Conservation (phyloP, 92 coral and sea anemone species). For the Muricea muricata region DNA sequence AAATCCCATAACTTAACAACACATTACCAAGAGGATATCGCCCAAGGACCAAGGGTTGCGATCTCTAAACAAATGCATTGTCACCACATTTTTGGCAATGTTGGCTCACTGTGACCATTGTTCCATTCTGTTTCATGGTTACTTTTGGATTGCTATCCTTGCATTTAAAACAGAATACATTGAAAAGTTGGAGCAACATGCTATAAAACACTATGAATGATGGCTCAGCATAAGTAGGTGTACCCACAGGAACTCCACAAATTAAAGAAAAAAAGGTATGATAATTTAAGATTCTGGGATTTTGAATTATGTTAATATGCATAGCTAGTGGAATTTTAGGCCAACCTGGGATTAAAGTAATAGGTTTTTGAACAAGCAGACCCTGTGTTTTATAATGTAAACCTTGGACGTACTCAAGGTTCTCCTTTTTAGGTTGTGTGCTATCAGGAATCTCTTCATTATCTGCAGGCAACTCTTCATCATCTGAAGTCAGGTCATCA, state of each 20-base stretch:
- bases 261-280: background rate
- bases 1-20: too few relatives aligned
- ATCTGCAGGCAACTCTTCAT: background rate
- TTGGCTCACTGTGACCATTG: conserved; percentile 65
- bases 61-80: too few relatives aligned
- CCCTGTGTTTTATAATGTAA: too few relatives aligned
- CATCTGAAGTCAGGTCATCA: background rate
- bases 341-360: too few relatives aligned
- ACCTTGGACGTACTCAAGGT: background rate
- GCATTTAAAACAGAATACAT: conserved; percentile 66
- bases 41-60: background rate
- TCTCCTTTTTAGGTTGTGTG: background rate
- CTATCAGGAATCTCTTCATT: background rate
- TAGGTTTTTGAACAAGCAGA: too few relatives aligned
- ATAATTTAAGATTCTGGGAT: background rate
- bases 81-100: conserved; percentile 37
- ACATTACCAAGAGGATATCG: background rate
- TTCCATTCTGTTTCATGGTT: too few relatives aligned
- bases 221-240: conserved; percentile 33
- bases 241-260: background rate
- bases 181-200: conserved; percentile 42
- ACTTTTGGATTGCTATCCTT: conserved; percentile 52
- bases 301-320: too few relatives aligned
- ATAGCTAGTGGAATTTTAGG: too few relatives aligned
- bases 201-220: conserved; percentile 62